Base-by-base conservation (phyloP, 2,113 vertebrate genomes). In the Anolis carolinensis region DNA sequence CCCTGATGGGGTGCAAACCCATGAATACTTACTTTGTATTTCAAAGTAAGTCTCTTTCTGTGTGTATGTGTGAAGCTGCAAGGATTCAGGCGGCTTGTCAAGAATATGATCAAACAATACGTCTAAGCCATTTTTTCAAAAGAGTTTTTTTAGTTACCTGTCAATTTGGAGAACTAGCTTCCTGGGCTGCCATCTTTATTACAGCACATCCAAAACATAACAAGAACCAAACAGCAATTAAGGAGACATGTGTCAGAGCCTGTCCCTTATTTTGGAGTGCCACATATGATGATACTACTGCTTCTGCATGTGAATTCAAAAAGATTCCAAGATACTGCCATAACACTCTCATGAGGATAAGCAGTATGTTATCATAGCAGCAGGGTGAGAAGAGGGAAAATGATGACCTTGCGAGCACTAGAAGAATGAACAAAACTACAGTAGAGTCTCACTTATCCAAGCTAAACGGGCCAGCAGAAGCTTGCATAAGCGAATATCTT, bases 151-250 rank as follows among this genome's bases (percentile, higher is more conserved):
- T 44, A 11, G 7, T 36, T 79, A 72, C n/a, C 81, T 83, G 81
- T 52, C 81, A 83, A 70, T n/a, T 9, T 73, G 70, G 81, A 50
- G 5, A 25, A 30, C 32, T 36, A 32, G 48, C 50, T 25, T 83
- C 27, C 48, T 52, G 62, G 13, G 70, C 59, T 83, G 52, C 34
- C 70, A 74, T 83, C 81, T 83, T 74, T 36, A 83, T 30, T 75
- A 83, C 27, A 76, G 20, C 30, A 39, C 20, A 73, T 59, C 71
- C 14, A 21, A 80, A 74, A 73, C 52, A 30, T 18, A 83, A 73
- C 52, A 62, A 62, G 55, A 73, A 20, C 70, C 50, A 39, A 73
- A 39, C 32, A 30, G 70, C 81, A 72, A 83, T 83, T 82, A 73
- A 39, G 32, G 52, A 73, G 70, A 62, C 52, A 59, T 81, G 39